Conservation (phyloP, 2,797 vertebrate genomes). For the Enteromius mattozi region DNA sequence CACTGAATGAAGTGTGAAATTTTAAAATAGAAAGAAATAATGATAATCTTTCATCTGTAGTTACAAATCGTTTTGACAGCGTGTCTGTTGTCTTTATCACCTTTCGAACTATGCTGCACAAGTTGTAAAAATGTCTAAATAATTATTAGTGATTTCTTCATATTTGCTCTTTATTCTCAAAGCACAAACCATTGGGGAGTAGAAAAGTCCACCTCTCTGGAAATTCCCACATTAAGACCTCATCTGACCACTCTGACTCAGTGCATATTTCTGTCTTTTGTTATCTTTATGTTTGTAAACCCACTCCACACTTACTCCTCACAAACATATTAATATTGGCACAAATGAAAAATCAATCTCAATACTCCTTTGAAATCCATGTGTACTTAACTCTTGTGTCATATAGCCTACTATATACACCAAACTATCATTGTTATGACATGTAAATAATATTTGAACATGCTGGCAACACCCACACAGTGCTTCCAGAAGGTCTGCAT, state of each 20-base stretch:
- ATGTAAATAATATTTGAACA: background rate
- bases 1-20: background rate
- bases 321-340: background rate
- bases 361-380: background rate
- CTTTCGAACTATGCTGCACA: background rate
- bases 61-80: background rate
- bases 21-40: background rate
- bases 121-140: background rate
- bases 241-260: conserved; percentile 2
- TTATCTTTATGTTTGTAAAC: background rate
- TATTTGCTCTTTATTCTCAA: background rate
- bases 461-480: background rate
- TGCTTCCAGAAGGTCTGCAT: background rate
- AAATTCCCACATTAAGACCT: conserved; percentile 4
- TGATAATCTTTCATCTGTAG: background rate
- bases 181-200: background rate
- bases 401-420: background rate
- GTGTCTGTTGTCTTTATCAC: background rate
- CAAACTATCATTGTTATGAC: background rate
- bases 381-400: background rate
- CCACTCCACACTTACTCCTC: background rate
- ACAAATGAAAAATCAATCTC: background rate
- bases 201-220: conserved; percentile 12
- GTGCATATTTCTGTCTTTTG: background rate
- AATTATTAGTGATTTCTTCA: background rate